Base-by-base conservation (phyloP, 2,888 invertebrate genomes). In the Bibio marci region DNA sequence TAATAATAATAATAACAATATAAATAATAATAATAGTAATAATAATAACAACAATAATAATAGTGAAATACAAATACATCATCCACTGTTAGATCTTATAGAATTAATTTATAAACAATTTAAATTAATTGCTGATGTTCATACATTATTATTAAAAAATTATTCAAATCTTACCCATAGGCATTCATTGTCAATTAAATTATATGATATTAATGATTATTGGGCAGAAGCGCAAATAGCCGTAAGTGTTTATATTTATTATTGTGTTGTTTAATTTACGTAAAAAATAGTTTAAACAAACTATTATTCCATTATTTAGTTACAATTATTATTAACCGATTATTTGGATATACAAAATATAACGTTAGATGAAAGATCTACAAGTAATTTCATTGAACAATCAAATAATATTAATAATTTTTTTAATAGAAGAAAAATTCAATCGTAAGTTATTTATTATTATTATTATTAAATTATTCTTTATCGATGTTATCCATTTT, bases 181-280 rank as follows among this genome's bases (percentile, higher is more conserved):
- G 38, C 69, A 75, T 52, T 64, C 63, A 42, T 49, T 67, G n/a
- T 63, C 66, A 46, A 53, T 67, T 35, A 62, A 64, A 39, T 55
- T 76, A 34, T 83, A 82, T 54, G 73, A 73, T 51, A 70, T 80
- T 54, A 69, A 76, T 30, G 82, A 87, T 55, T 87, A 86, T 47
- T 92, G 91, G 91, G 75, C 77, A 31, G 81, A 86, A 50, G 82
- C 88, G 28, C 91, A 92, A 58, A 76, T 79, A 55, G 86, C 87
- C 51, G 86, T 88, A 63, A 65, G 75, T 67, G 35, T n/a, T 11
- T 2, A 18, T 25, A 30, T 33, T 30, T 27, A 37, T 15, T 30
- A 27, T 17, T 17, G 2, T n/a, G 22, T 4, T 25, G 18, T 36
- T 36, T 34, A 22, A 14, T 34, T 13, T 17, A 22, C 35, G 8